Percentiles rank a stretch among this genome's conserved stretches.
These are phyloP conservation scores for Pollenia angustigena DNA, from an alignment of 2,888 invertebrate genomes.

Conservation along the genomic window DNA sequence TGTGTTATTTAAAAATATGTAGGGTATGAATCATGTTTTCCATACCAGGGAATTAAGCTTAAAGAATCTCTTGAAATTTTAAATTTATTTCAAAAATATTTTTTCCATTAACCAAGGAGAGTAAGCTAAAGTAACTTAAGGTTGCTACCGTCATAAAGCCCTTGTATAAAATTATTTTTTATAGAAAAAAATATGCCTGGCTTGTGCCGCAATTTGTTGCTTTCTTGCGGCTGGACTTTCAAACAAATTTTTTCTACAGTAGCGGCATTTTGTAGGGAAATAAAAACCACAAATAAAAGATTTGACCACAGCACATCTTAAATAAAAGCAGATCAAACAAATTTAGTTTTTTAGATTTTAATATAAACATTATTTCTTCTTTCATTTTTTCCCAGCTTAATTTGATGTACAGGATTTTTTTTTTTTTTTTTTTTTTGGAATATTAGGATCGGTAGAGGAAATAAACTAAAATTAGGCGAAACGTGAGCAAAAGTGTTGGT, in stretches of 20 bases:
- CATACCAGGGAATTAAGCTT: not conserved
- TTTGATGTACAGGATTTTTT: constrained; percentile 15
- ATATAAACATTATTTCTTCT: constrained; percentile 48
- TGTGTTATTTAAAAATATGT: constrained; percentile 62
- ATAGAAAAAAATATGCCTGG: constrained; percentile 34
- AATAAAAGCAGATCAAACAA: constrained; percentile 50
- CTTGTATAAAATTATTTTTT: constrained; percentile 62
- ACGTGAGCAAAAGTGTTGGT: constrained; percentile 72
- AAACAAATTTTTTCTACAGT: constrained; percentile 67
- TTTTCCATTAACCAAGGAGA: constrained; percentile 47
- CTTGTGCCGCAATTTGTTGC: constrained; percentile 65
- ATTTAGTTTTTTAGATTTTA: constrained; percentile 52
- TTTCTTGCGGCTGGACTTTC: constrained; percentile 19
- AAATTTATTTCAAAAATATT: not conserved
- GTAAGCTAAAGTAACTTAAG: not conserved
- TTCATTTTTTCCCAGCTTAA: not conserved
- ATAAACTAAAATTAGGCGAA: constrained; percentile 64
- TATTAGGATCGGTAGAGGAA: constrained; percentile 26
- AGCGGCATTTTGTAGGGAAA: constrained; percentile 38
- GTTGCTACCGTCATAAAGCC: constrained; percentile 1
- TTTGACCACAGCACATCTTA: constrained; percentile 66
- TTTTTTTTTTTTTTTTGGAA: not conserved
- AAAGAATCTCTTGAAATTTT: not conserved
- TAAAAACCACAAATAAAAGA: constrained; percentile 67
- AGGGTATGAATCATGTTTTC: constrained; percentile 65